Base-by-base conservation (phyloP, 2,888 invertebrate genomes). In the Agelastica alni region DNA sequence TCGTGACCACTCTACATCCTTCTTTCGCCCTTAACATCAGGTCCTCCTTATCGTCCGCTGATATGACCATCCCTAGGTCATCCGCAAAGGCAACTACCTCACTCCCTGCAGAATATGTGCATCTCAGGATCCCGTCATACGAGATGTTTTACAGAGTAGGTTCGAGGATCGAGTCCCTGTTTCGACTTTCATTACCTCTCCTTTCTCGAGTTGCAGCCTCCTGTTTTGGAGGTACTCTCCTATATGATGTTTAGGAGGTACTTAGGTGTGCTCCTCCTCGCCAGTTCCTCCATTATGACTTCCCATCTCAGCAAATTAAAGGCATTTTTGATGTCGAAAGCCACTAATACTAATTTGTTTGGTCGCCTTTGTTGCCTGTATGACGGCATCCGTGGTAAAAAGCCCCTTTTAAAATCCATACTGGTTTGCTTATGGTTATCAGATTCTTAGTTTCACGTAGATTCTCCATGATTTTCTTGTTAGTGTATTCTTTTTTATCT, bases 261-360 rank as follows among this genome's bases (percentile, higher is more conserved):
- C 1, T 5, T 6, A 1, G n/a, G 2, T 7, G 30, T n/a, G 2
- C 17, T n/a, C 2, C 16, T 10, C 2, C n/a, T 4, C 16, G 1
- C 7, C 10, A 56, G 16, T 32, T 2, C 4, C 4, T 32, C 42
- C 6, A 44, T 0, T 7, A 56, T 56, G 6, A 5, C 9, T 5
- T 12, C 17, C 53, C 59, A 59, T n/a, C 17, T 22, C 2, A 56
- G 51, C n/a, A 37, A 36, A 10, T 56, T 56, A 31, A 59, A 59
- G 7, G 56, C 56, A 17, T 59, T 59, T 20, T 39, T 34, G 1
- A 56, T 18, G 7, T 57, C 57, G 1, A 61, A 4, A 2, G 52
- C 10, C 1, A 57, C 32, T 0, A 47, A 7, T 1, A 13, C 2
- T 6, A 2, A 20, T 4, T 18, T 22, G 28, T 9, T 16, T 48